These are phyloP conservation scores for Eristalinus sepulchralis DNA, from an alignment of 2,888 invertebrate species.

Conservation along the genomic window DNA sequence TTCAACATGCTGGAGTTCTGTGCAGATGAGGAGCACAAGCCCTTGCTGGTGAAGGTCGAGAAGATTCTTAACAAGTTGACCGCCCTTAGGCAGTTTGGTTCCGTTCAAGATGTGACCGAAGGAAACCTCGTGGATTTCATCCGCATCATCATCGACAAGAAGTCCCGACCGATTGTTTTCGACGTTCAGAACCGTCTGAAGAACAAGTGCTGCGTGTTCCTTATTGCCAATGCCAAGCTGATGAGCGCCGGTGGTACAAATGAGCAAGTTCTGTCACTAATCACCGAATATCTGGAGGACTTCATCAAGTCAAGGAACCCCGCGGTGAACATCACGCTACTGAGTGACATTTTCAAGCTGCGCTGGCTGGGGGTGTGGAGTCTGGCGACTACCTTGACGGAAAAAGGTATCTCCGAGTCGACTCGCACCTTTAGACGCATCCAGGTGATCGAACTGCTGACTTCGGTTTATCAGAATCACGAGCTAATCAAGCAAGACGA, in stretches of 20 bases:
- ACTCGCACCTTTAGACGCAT: conserved; percentile 86
- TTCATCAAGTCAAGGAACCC: conserved; percentile 77
- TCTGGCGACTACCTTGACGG: conserved; percentile 83
- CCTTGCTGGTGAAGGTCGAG: conserved; percentile 85
- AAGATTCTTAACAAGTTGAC: conserved; percentile 75
- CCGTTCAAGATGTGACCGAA: conserved; percentile 73
- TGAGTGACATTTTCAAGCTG: conserved; percentile 85
- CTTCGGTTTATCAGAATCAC: conserved; percentile 84
- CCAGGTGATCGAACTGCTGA: conserved; percentile 86
- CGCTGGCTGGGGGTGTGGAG: conserved; percentile 86
- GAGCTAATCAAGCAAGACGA: conserved; percentile 74
- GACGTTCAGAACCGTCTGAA: conserved; percentile 74
- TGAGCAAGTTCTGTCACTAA: conserved; percentile 70
- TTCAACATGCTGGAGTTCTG: conserved; percentile 87
- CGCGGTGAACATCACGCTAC: conserved; percentile 84
- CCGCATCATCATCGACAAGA: conserved; percentile 75
- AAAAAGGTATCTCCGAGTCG: conserved; percentile 83
- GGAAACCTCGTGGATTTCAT: conserved; percentile 74
- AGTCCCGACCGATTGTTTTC: conserved; percentile 72
- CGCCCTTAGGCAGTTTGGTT: conserved; percentile 71
- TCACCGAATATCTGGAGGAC: conserved; percentile 74
- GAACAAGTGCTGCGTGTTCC: conserved; percentile 75
- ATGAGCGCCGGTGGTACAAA: conserved; percentile 48
- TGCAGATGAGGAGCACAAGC: conserved; percentile 86
- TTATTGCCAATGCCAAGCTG: conserved; percentile 73